These are phyloP conservation scores for Otus scops DNA, from an alignment of 2,797 vertebrate species.

Conservation along the genomic window DNA sequence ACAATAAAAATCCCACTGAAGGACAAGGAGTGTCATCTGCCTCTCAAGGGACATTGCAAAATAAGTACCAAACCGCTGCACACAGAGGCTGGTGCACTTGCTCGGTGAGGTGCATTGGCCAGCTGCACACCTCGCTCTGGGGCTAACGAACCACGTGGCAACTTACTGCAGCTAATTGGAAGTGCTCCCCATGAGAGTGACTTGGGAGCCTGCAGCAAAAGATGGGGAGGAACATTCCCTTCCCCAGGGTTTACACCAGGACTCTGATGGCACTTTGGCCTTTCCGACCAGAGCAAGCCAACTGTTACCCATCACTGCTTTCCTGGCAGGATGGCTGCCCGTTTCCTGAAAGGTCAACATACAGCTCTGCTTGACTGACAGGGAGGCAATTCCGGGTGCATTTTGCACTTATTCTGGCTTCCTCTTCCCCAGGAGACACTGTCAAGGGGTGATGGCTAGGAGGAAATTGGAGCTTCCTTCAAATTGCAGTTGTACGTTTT, in stretches of 20 bases:
- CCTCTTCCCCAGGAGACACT: background rate
- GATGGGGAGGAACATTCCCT: background rate
- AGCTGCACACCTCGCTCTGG: background rate
- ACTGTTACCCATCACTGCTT: background rate
- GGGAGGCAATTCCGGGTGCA: background rate
- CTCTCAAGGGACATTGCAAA: background rate
- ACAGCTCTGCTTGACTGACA: background rate
- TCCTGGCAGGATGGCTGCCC: background rate
- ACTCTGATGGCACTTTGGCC: background rate
- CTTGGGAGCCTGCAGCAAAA: background rate
- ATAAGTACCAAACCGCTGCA: fast-evolving
- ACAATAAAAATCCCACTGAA: fast-evolving
- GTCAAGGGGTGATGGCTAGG: background rate
- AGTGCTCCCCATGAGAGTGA: background rate
- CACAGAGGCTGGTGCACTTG: fast-evolving
- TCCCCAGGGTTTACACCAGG: background rate
- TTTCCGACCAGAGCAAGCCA: background rate
- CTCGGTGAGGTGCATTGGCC: background rate
- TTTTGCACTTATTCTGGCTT: background rate
- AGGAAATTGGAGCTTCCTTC: background rate
- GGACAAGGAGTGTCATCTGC: background rate
- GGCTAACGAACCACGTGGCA: background rate
- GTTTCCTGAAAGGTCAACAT: background rate
- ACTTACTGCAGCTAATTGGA: background rate
- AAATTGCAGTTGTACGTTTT: background rate